Percentiles rank a stretch among this genome's conserved stretches.
Evolutionary conservation across 1,140 invertebrate genomes (phyloP).

Genomic region (Calliphora vicina): DNA sequence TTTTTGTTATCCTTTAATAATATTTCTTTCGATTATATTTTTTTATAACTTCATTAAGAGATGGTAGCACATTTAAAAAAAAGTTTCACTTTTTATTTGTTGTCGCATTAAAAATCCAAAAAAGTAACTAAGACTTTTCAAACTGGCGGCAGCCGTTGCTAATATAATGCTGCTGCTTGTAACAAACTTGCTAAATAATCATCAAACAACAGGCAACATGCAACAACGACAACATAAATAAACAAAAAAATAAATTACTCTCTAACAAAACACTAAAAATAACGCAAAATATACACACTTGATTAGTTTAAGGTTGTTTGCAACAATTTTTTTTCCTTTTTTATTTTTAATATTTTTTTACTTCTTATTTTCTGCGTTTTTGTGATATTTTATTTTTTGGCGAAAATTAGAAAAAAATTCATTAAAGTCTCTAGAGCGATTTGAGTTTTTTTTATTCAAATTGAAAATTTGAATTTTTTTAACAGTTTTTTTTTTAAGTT

Average conservation of each 20-base stretch:
- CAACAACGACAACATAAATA: constrained; percentile 6
- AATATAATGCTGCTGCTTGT: constrained; percentile 6
- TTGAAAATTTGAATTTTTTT: background rate
- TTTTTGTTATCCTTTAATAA: background rate
- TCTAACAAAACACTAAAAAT: background rate
- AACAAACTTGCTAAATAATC: constrained; percentile 31
- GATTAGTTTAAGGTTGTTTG: constrained; percentile 9
- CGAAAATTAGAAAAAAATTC: background rate
- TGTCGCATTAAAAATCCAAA: constrained; percentile 24
- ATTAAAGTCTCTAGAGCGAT: background rate
- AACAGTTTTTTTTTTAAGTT: constrained; percentile 13
- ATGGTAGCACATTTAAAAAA: background rate
- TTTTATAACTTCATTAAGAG: constrained; percentile 14
- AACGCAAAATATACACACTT: background rate
- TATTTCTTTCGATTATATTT: background rate
- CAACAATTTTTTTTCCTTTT: no score
- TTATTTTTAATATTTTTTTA: constrained; percentile 27
- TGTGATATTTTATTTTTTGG: background rate
- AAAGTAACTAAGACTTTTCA: background rate
- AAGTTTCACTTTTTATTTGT: constrained; percentile 29
- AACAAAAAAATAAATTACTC: no score
- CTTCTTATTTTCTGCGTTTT: background rate
- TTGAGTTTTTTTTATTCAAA: background rate
- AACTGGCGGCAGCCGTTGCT: background rate
- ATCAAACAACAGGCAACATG: constrained; percentile 20